Percentiles rank a stretch among this genome's conserved stretches.
phyloP scores from a whole-genome alignment of 2,797 vertebrate genomes.

The Notolabrus celidotus region DNA sequence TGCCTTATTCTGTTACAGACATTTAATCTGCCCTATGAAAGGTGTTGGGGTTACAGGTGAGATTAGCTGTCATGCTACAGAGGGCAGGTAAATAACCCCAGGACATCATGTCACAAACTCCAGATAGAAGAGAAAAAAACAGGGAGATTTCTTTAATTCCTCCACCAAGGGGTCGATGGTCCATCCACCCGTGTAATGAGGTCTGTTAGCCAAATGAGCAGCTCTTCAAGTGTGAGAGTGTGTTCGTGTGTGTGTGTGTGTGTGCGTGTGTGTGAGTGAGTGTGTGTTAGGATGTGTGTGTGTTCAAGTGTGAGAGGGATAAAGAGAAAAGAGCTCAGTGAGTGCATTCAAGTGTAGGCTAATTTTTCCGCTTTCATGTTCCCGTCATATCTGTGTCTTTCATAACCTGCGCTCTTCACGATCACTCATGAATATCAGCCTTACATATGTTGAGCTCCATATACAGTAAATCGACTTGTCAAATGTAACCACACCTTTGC shows the following conservation, averaged over 20 bases:
- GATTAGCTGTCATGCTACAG: constrained; percentile 69
- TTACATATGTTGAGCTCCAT: constrained; percentile 12
- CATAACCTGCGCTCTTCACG: constrained; percentile 34
- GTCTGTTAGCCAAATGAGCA: constrained; percentile 81
- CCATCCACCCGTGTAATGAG: constrained; percentile 83
- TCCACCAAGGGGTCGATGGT: constrained; percentile 74
- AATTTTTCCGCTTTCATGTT: constrained; percentile 16
- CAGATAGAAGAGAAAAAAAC: constrained; percentile 59
- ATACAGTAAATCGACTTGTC: constrained; percentile 38
- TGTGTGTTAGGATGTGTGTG: constrained; percentile 12
- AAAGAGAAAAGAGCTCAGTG: constrained; percentile 40
- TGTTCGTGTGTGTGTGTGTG: constrained; percentile 33
- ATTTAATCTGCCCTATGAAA: constrained; percentile 32
- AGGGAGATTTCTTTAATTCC: constrained; percentile 75
- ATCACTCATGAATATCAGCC: constrained; percentile 26
- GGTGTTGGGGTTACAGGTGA: constrained; percentile 62
- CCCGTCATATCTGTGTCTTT: constrained; percentile 23
- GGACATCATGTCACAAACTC: constrained; percentile 72
- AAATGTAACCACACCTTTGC: constrained; percentile 56
- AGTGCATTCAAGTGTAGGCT: constrained; percentile 46
- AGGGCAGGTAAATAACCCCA: constrained; percentile 75
- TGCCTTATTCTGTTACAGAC: constrained; percentile 34
- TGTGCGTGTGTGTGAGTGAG: neutral
- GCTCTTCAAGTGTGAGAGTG: constrained; percentile 67
- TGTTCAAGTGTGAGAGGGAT: constrained; percentile 21